These are phyloP conservation scores for Neodon shergylaensis DNA, from an alignment of 2,113 vertebrate genomes.

Conservation along the genomic window DNA sequence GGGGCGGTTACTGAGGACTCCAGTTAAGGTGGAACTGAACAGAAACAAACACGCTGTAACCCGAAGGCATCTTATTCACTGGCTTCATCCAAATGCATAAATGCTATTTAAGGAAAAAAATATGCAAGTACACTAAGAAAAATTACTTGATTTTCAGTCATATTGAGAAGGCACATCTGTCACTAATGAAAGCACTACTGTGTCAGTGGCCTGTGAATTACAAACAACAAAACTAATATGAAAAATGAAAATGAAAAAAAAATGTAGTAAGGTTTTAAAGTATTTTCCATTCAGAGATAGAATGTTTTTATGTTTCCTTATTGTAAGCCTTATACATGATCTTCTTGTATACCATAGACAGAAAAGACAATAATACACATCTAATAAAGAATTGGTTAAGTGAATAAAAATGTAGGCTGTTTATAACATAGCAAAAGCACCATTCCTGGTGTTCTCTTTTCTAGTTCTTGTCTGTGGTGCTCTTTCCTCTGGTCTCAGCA, in stretches of 20 bases:
- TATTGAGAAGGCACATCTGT: constrained; percentile 22
- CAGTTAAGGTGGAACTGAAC: not conserved
- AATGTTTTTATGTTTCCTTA: constrained; percentile 20
- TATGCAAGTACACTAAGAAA: constrained; percentile 58
- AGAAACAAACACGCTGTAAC: constrained; percentile 42
- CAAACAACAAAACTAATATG: constrained; percentile 49
- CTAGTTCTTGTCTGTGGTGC: not conserved
- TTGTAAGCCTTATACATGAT: not conserved
- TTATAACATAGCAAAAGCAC: not conserved
- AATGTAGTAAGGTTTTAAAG: constrained; percentile 2
- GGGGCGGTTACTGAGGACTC: no score
- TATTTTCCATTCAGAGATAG: constrained; percentile 15
- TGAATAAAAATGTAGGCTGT: constrained; percentile 45
- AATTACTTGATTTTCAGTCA: constrained; percentile 65
- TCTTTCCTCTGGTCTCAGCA: not conserved
- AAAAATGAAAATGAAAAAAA: constrained; percentile 52
- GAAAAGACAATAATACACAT: not conserved
- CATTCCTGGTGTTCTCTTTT: not conserved
- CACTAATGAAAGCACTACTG: constrained; percentile 35
- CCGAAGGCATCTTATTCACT: not conserved
- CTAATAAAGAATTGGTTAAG: constrained; percentile 16
- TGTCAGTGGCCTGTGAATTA: constrained; percentile 14
- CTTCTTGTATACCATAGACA: not conserved
- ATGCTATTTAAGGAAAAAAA: constrained; percentile 35
- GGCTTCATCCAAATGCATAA: constrained; percentile 49